A percentile compares a stretch with the other conserved stretches of the same genome.
These are phyloP conservation scores for Zaprionus ghesquierei DNA, from an alignment of 1,140 invertebrate genomes.

Conservation along the genomic window DNA sequence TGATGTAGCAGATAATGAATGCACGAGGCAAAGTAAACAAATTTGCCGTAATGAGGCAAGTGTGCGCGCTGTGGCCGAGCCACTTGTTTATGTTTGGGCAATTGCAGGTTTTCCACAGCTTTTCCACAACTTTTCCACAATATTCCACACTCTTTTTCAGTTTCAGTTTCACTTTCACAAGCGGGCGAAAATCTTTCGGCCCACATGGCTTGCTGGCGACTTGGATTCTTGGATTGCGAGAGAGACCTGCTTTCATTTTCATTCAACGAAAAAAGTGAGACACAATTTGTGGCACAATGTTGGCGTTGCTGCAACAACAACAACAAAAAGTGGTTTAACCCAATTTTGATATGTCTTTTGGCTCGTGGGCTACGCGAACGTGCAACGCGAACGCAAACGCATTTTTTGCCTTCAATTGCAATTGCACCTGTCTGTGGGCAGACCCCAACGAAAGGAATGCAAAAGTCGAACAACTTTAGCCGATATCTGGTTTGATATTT, in stretches of 20 bases:
- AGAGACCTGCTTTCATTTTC: slow-evolving; percentile 75
- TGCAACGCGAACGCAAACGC: slow-evolving; percentile 46
- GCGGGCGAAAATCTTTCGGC: slow-evolving; percentile 58
- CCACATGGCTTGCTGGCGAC: slow-evolving; percentile 35
- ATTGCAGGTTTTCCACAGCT: slow-evolving; percentile 4
- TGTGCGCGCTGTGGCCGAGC: slow-evolving; percentile 4
- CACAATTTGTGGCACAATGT: slow-evolving; percentile 41
- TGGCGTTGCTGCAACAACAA: slow-evolving; percentile 26
- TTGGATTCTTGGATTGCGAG: slow-evolving; percentile 60
- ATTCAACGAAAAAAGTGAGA: slow-evolving; percentile 64
- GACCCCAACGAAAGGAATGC: slow-evolving; percentile 22
- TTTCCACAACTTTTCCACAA: not conserved
- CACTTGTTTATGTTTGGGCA: slow-evolving; percentile 28
- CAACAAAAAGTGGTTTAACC: slow-evolving; percentile 61
- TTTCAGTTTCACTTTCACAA: slow-evolving; percentile 66
- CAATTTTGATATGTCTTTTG: slow-evolving; percentile 67
- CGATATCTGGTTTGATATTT: slow-evolving; percentile 9
- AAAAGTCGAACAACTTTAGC: not conserved
- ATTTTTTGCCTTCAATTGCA: slow-evolving; percentile 48
- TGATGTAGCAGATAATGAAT: slow-evolving; percentile 31
- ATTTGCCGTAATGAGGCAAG: slow-evolving; percentile 59
- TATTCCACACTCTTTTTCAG: not conserved
- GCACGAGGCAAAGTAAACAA: slow-evolving; percentile 63
- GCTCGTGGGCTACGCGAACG: slow-evolving; percentile 68
- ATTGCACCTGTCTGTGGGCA: slow-evolving; percentile 65